These are phyloP conservation scores for Willisornis vidua DNA, from an alignment of 2,113 vertebrate genomes.

Conservation along the genomic window DNA sequence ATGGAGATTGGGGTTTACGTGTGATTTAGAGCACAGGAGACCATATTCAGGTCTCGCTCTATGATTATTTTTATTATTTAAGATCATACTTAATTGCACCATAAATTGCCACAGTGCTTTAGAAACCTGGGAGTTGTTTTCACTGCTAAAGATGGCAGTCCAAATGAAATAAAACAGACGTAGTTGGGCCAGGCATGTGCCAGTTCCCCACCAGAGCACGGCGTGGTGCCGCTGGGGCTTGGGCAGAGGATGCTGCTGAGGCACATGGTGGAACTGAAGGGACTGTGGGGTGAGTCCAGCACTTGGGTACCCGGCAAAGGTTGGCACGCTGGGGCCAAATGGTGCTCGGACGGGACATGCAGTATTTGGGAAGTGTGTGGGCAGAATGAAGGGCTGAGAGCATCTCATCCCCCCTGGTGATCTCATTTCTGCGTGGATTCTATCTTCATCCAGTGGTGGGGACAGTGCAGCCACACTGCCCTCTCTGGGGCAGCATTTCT, in stretches of 20 bases:
- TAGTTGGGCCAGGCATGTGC: neutral
- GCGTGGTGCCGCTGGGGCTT: rapidly evolving
- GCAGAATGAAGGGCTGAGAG: neutral
- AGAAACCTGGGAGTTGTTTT: neutral
- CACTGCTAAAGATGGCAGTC: neutral
- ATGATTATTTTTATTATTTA: constrained; percentile 4
- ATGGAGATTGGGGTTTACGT: neutral
- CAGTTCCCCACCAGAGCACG: rapidly evolving
- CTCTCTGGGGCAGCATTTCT: neutral
- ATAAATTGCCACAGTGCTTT: neutral
- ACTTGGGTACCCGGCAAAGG: neutral
- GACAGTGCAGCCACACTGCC: neutral
- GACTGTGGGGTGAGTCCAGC: no score
- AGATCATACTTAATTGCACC: neutral
- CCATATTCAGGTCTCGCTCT: neutral
- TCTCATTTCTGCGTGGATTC: neutral
- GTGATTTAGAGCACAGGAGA: neutral
- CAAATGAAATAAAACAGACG: neutral
- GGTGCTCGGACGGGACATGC: rapidly evolving
- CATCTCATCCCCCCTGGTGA: neutral
- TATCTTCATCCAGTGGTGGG: neutral
- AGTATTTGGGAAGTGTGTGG: neutral
- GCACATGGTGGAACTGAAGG: neutral
- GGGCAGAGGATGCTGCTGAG: neutral
- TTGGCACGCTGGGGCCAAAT: rapidly evolving